phyloP scores from a whole-genome alignment of 2,113 vertebrate genomes.

The Callionymus lyra region DNA sequence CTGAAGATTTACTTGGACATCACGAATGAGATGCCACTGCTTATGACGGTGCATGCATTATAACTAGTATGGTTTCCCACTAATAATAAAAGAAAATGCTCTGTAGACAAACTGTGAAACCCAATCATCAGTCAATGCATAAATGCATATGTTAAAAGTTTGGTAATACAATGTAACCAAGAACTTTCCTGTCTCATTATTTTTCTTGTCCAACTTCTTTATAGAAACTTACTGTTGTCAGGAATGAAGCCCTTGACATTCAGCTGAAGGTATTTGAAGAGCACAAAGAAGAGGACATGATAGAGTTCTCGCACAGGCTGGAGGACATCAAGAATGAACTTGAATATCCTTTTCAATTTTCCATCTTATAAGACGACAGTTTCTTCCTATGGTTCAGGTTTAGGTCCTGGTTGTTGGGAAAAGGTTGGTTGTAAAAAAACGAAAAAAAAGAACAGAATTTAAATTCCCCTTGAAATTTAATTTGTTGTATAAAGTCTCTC shows the following conservation, averaged over 20 bases:
- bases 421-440: no score
- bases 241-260: constrained; percentile 91
- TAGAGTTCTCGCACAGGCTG: constrained; percentile 87
- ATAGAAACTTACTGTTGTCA: constrained; percentile 64
- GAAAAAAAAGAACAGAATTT: no score
- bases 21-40: constrained; percentile 50
- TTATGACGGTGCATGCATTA: constrained; percentile 35
- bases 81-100: background rate
- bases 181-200: background rate
- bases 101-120: no score
- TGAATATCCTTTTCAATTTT: constrained; percentile 85
- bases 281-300: constrained; percentile 94
- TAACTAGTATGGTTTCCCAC: constrained; percentile 5
- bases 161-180: no score
- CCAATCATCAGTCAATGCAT: no score
- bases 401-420: no score
- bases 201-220: constrained; percentile 6
- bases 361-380: constrained; percentile 6
- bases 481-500: constrained; percentile 2
- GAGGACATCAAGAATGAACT: constrained; percentile 88
- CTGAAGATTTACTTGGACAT: constrained; percentile 44
- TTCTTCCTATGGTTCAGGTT: background rate
- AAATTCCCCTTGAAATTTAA: no score
- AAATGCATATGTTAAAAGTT: no score
- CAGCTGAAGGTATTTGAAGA: constrained; percentile 95